Evolutionary conservation across 2,113 vertebrate species (phyloP).

Genomic region (Macroglossus sobrinus): DNA sequence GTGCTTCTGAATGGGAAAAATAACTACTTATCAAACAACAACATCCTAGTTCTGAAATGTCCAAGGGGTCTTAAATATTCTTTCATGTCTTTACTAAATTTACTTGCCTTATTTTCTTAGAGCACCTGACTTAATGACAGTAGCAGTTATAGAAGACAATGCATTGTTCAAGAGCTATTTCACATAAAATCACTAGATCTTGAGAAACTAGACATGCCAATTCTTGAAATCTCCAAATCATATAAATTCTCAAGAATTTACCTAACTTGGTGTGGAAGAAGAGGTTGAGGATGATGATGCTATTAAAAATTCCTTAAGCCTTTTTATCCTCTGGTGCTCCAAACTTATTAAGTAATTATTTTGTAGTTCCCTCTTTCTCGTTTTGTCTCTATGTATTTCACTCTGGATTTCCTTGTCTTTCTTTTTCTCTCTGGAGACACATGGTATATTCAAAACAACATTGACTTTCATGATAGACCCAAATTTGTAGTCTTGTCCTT

Average conservation of each 20-base stretch:
- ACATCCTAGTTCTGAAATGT: constrained; percentile 42
- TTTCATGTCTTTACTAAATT: constrained; percentile 24
- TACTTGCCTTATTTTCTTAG: constrained; percentile 21
- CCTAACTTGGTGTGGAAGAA: neutral
- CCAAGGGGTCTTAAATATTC: constrained; percentile 6
- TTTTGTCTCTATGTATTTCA: neutral
- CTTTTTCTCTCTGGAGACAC: neutral
- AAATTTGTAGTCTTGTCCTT: neutral
- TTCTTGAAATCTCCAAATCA: neutral
- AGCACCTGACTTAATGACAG: constrained; percentile 52
- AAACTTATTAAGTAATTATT: neutral
- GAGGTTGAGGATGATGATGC: neutral
- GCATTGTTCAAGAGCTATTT: neutral
- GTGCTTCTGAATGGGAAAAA: constrained; percentile 46
- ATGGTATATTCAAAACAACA: neutral
- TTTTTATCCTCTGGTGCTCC: neutral
- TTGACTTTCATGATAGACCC: neutral
- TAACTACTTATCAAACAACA: constrained; percentile 44
- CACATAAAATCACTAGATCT: too few species aligned
- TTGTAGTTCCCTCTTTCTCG: neutral
- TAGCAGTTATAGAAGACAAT: constrained; percentile 52
- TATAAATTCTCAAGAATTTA: neutral
- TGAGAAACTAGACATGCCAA: neutral
- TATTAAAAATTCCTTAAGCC: neutral
- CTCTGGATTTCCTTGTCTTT: neutral